Evolutionary conservation across 2,888 invertebrate genomes (phyloP).

Genomic region (Alviniconcha strummeri): DNA sequence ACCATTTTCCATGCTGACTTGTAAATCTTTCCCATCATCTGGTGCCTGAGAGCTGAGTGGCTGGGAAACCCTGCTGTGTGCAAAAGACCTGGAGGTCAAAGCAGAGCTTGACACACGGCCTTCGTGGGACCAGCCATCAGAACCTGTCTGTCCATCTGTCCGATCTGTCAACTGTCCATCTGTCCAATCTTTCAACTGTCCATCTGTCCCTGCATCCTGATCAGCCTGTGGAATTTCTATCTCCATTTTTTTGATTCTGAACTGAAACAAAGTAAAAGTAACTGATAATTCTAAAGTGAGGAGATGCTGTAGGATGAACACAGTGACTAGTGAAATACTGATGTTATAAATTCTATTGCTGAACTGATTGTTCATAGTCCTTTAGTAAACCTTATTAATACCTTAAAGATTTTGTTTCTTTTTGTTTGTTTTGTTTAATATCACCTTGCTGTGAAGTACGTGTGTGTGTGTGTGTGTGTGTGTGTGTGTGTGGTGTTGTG

Average conservation of each 20-base stretch:
- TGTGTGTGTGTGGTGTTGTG: constrained; percentile 1
- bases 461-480: neutral
- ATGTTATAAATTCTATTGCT: neutral
- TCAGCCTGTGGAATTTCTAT: constrained; percentile 21
- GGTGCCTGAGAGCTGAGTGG: too few species aligned
- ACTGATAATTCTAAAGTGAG: neutral
- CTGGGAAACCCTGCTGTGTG: constrained; percentile 1
- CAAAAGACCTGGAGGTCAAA: constrained; percentile 3
- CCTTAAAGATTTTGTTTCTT: neutral
- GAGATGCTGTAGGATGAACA: neutral
- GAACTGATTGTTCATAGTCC: neutral
- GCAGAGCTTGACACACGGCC: neutral
- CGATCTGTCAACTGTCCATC: neutral
- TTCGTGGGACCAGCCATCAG: constrained; percentile 14
- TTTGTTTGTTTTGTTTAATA: neutral
- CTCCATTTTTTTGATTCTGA: constrained; percentile 1
- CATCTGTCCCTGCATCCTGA: constrained; percentile 6
- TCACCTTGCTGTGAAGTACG: neutral
- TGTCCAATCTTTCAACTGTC: neutral
- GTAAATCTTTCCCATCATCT: too few species aligned
- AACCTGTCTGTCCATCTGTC: neutral
- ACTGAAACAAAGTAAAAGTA: neutral
- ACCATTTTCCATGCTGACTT: too few species aligned
- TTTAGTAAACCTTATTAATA: neutral
- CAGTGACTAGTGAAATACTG: neutral